These are phyloP conservation scores for Lottia gigantea DNA, from an alignment of 2,888 invertebrate genomes.

Conservation along the genomic window DNA sequence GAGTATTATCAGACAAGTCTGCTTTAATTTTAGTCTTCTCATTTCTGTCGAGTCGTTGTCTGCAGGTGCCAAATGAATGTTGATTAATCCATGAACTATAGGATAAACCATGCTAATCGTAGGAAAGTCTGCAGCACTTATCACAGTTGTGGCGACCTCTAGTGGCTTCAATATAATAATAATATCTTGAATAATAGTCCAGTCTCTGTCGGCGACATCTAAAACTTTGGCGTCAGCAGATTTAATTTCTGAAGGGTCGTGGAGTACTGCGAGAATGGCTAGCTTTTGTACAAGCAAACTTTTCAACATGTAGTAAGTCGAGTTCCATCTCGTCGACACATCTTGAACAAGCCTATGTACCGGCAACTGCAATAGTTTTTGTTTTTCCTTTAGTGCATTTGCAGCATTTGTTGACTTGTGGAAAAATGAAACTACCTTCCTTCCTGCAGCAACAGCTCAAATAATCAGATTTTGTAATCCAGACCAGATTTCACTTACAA, in stretches of 20 bases:
- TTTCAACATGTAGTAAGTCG: slow-evolving; percentile 9
- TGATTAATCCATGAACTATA: slow-evolving; percentile 11
- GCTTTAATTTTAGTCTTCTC: neutral
- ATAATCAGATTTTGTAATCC: neutral
- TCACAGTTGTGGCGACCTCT: slow-evolving; percentile 14
- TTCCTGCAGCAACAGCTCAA: neutral
- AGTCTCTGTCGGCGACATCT: slow-evolving; percentile 17
- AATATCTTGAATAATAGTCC: slow-evolving; percentile 15
- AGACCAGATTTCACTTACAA: neutral
- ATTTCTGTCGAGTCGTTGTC: slow-evolving; percentile 2
- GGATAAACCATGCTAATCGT: slow-evolving; percentile 19
- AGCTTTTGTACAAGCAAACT: neutral
- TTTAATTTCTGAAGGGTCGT: neutral
- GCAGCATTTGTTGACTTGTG: neutral
- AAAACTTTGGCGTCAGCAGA: slow-evolving; percentile 12
- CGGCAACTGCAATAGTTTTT: neutral
- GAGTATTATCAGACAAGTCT: neutral
- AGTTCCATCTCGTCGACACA: slow-evolving; percentile 7
- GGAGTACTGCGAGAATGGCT: slow-evolving; percentile 11
- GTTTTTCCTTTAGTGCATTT: neutral
- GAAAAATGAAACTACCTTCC: neutral
- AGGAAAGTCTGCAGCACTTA: slow-evolving; percentile 9
- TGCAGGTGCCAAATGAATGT: neutral
- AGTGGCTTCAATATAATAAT: slow-evolving; percentile 16
- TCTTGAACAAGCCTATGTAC: neutral